Conservation (phyloP, 2,888 invertebrate species). For the Pseudococcus longispinus region DNA sequence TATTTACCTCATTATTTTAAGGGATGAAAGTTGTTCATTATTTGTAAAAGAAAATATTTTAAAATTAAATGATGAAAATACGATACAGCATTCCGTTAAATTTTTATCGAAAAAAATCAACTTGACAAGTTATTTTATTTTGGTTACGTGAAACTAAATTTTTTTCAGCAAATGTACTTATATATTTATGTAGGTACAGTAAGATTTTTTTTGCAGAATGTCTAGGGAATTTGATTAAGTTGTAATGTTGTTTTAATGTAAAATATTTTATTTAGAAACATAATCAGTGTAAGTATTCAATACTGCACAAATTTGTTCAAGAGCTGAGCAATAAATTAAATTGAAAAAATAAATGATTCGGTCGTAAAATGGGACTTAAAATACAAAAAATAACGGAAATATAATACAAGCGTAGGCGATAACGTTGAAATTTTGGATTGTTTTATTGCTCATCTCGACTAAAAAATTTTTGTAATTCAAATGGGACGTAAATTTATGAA, state of each 20-base stretch:
- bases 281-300: conserved; percentile 34
- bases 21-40: conserved; percentile 5
- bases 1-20: conserved; percentile 47
- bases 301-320: conserved; percentile 9
- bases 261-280: conserved; percentile 32
- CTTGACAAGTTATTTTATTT: not conserved
- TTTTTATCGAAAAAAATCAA: not conserved
- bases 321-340: conserved; percentile 27
- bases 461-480: not conserved
- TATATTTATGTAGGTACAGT: no score
- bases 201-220: conserved; percentile 25
- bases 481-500: conserved; percentile 34
- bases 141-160: no score
- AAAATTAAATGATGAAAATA: not conserved
- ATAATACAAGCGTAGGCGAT: not conserved
- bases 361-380: not conserved
- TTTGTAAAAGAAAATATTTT: not conserved
- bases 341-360: not conserved
- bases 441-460: conserved; percentile 11
- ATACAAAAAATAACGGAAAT: not conserved
- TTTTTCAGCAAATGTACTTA: no score
- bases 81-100: not conserved
- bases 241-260: conserved; percentile 12
- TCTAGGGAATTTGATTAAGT: conserved; percentile 18
- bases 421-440: not conserved